These are phyloP conservation scores for Neodiprion pinetum DNA, from an alignment of 1,140 invertebrate species.

Conservation along the genomic window DNA sequence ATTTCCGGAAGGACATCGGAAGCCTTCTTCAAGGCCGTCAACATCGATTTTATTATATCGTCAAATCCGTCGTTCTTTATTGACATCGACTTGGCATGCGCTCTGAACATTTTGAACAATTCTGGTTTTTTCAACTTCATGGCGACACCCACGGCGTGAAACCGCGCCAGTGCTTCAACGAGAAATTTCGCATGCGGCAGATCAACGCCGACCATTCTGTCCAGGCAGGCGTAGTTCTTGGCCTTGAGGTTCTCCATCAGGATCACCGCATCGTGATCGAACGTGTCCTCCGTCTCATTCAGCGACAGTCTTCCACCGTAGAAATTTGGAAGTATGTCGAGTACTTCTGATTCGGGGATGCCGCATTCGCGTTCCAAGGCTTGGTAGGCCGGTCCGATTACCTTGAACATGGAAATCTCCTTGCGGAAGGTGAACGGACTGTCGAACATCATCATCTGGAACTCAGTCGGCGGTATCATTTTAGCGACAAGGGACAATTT, in stretches of 20 bases:
- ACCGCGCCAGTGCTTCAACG: slow-evolving; percentile 61
- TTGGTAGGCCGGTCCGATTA: slow-evolving; percentile 47
- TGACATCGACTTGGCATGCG: slow-evolving; percentile 35
- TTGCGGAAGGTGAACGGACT: slow-evolving; percentile 55
- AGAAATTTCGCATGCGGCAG: slow-evolving; percentile 59
- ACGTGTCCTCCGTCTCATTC: slow-evolving; percentile 42
- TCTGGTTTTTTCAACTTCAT: slow-evolving; percentile 61
- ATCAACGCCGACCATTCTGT: slow-evolving; percentile 62
- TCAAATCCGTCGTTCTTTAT: neutral
- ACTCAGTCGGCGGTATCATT: slow-evolving; percentile 48
- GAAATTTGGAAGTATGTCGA: slow-evolving; percentile 62
- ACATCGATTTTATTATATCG: slow-evolving; percentile 34
- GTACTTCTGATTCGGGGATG: slow-evolving; percentile 47
- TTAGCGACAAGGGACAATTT: slow-evolving; percentile 57
- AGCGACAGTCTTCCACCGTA: slow-evolving; percentile 63
- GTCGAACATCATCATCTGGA: slow-evolving; percentile 50
- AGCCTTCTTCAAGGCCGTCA: neutral
- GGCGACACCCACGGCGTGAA: slow-evolving; percentile 67
- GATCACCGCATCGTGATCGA: slow-evolving; percentile 66
- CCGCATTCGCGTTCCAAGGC: slow-evolving; percentile 49
- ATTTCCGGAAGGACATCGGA: slow-evolving; percentile 37
- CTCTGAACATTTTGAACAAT: slow-evolving; percentile 57
- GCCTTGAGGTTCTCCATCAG: slow-evolving; percentile 66
- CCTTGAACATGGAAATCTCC: slow-evolving; percentile 49
- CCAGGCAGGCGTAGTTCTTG: slow-evolving; percentile 58